Evolutionary conservation across 2,888 invertebrate genomes (phyloP).

Genomic region (Drosophila cognata): DNA sequence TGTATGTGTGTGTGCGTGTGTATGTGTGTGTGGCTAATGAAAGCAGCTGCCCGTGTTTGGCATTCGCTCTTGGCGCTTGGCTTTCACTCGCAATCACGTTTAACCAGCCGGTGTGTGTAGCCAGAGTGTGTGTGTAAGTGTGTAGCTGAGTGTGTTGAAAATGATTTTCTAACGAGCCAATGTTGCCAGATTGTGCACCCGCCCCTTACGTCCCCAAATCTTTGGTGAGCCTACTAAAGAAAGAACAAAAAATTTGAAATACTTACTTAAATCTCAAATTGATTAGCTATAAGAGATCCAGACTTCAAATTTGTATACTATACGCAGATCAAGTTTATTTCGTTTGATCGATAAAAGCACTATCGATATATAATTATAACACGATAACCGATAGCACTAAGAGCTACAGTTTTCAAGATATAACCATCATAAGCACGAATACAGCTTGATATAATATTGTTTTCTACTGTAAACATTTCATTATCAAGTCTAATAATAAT

Average conservation of each 20-base stretch:
- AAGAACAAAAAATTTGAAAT: not conserved
- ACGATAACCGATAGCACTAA: not conserved
- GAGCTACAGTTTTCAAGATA: not conserved
- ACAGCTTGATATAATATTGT: not conserved
- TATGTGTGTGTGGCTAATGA: slow-evolving; percentile 51
- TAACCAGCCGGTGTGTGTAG: slow-evolving; percentile 7
- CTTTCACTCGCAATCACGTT: slow-evolving; percentile 72
- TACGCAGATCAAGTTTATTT: not conserved
- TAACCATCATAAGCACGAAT: not conserved
- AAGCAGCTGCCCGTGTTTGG: slow-evolving; percentile 53
- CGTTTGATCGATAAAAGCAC: not conserved
- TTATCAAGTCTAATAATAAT: not conserved
- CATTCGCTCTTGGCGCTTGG: slow-evolving; percentile 69
- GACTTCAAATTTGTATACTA: not conserved
- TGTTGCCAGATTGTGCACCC: slow-evolving; percentile 8
- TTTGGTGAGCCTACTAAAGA: not conserved
- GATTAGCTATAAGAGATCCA: not conserved
- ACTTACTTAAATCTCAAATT: not conserved
- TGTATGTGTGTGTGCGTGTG: slow-evolving; percentile 14
- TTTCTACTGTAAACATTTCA: not conserved
- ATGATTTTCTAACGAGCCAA: slow-evolving; percentile 51
- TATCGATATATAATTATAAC: not conserved
- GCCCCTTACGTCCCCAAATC: slow-evolving; percentile 18
- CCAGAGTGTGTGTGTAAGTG: not conserved
- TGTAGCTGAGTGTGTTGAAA: slow-evolving; percentile 5